These are phyloP conservation scores for Drosophila sulfurigaster DNA, from an alignment of 1,140 invertebrate species.

Conservation along the genomic window DNA sequence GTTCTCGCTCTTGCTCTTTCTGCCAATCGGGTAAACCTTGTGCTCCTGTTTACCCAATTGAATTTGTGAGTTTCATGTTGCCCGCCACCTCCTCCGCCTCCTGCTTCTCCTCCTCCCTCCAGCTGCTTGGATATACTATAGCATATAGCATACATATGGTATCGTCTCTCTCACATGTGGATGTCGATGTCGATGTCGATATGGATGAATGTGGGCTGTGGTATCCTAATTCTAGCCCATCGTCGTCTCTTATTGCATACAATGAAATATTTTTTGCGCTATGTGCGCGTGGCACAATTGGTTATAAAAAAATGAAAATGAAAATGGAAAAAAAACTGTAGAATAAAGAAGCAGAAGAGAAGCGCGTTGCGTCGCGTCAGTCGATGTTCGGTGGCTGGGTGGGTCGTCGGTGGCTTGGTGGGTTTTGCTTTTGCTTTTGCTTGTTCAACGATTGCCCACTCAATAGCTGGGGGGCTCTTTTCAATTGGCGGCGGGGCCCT, in stretches of 20 bases:
- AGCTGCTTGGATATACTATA: slow-evolving; percentile 16
- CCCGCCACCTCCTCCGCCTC: neutral
- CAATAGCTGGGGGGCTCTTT: slow-evolving; percentile 51
- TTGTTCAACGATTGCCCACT: slow-evolving; percentile 44
- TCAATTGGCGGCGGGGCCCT: slow-evolving; percentile 39
- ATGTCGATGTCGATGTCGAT: too few species aligned
- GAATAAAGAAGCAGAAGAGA: slow-evolving; percentile 26
- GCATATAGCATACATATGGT: too few species aligned
- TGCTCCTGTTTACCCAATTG: slow-evolving; percentile 9
- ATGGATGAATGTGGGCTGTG: neutral
- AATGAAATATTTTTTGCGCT: slow-evolving; percentile 54
- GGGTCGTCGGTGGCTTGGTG: slow-evolving; percentile 40
- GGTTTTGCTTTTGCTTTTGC: slow-evolving; percentile 30
- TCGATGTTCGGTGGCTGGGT: slow-evolving; percentile 30
- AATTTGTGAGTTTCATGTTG: slow-evolving; percentile 31
- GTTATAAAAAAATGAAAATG: slow-evolving; percentile 38
- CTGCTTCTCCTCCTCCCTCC: slow-evolving; percentile 1
- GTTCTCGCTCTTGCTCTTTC: neutral
- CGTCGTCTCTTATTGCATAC: slow-evolving; percentile 19
- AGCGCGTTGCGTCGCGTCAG: slow-evolving; percentile 18
- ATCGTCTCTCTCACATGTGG: too few species aligned
- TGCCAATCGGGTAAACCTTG: neutral
- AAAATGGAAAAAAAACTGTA: neutral
- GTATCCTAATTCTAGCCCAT: slow-evolving; percentile 10
- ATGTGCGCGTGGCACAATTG: slow-evolving; percentile 52